phyloP scores from a whole-genome alignment of 1,140 invertebrate genomes.

The Platyscapa corneri region DNA sequence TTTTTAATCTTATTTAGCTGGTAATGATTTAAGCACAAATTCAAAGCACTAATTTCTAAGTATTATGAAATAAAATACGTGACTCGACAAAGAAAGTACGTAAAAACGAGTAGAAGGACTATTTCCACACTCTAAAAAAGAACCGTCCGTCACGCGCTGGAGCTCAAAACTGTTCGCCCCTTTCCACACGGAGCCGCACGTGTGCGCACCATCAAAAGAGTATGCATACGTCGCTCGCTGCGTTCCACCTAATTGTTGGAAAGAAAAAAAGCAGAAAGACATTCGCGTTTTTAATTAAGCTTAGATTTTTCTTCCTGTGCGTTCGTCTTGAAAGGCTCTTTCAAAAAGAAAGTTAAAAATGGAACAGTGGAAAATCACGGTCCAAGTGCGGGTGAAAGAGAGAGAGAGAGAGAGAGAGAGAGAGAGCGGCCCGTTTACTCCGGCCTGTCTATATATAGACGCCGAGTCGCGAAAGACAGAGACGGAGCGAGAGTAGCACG shows the following conservation, averaged over 20 bases:
- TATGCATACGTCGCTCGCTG: background rate
- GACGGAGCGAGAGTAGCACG: conserved; percentile 27
- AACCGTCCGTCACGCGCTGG: background rate
- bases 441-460: conserved; percentile 10
- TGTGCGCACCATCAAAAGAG: background rate
- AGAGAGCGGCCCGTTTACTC: background rate
- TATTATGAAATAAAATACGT: background rate
- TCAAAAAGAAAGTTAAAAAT: conserved; percentile 24
- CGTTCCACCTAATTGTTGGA: background rate
- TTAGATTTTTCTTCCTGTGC: background rate
- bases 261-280: background rate
- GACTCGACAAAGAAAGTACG: background rate
- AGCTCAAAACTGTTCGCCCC: background rate
- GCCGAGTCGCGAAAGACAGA: background rate
- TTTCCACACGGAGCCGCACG: no score
- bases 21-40: background rate
- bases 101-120: background rate
- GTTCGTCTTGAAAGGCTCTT: background rate
- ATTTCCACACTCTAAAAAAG: background rate
- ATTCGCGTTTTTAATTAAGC: conserved; percentile 21
- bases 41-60: background rate
- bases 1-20: background rate
- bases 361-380: conserved; percentile 33
- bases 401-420: background rate
- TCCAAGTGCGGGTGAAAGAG: conserved; percentile 20